phyloP scores from a whole-genome alignment of 2,888 invertebrate genomes.

The Oeneis ivallda region DNA sequence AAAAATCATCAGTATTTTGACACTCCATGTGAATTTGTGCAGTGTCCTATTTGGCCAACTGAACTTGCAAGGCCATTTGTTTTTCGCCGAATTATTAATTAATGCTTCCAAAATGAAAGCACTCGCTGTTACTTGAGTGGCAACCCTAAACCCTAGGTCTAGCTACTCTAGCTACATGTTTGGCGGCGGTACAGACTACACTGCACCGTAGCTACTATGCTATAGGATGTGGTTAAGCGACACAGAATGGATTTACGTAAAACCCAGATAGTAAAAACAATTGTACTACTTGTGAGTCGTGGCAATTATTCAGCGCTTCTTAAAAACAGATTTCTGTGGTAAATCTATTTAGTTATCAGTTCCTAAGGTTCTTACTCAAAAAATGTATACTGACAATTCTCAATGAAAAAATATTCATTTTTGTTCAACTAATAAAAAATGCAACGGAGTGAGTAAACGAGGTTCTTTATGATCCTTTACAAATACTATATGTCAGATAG shows the following conservation, averaged over 20 bases:
- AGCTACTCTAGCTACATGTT: slow-evolving; percentile 4
- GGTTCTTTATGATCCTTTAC: no score
- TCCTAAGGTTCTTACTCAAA: background rate
- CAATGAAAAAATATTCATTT: no score
- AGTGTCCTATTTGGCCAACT: no score
- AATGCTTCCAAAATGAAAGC: no score
- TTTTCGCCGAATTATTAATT: no score
- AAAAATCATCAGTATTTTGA: no score
- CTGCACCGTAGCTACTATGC: slow-evolving; percentile 16
- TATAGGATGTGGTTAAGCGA: slow-evolving; percentile 33
- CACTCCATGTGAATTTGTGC: no score
- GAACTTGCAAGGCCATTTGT: no score
- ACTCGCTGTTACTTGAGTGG: background rate
- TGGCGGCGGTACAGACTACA: slow-evolving; percentile 9
- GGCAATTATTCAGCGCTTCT: slow-evolving; percentile 9
- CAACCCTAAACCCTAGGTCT: slow-evolving; percentile 22
- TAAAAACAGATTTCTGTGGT: background rate
- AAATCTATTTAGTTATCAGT: background rate
- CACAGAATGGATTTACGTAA: slow-evolving; percentile 36
- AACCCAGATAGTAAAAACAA: slow-evolving; percentile 28
- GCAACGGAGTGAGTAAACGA: no score
- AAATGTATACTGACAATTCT: background rate
- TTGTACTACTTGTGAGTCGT: slow-evolving; percentile 18
- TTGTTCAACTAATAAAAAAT: no score
- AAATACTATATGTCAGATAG: no score